Base-by-base conservation (phyloP, 2,113 vertebrate species). In the Lophius piscatorius region DNA sequence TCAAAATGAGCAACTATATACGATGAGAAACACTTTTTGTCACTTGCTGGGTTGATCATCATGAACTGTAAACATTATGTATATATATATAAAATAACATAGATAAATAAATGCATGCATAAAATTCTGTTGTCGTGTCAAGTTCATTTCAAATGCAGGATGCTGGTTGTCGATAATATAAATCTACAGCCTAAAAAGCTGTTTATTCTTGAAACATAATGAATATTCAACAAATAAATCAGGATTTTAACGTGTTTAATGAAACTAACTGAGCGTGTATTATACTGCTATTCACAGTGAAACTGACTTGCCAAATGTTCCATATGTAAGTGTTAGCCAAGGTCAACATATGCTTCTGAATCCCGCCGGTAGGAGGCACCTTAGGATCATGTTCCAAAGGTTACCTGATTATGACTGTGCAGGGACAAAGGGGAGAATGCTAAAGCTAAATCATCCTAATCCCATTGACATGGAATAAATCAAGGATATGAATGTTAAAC, bases 91-190 rank as follows among this genome's bases (percentile, higher is more conserved):
- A 39, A 26, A 48, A 7, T 18, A 50, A 21, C 4, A 13, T 69
- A 69, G 23, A 36, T 66, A 44, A 79, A 74, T 80, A 68, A 74
- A 80, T 61, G 40, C 40, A 80, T 83, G 58, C 45, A 74, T 77
- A 12, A 59, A 69, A 61, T 63, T 26, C 1, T 40, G 16, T 44
- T 49, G 62, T 23, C 47, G 16, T 18, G 34, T 10, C 23, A 40
- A 28, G 1, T 64, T 61, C 0, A 47, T 73, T 51, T 52, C 17
- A 44, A 24, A 38, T 14, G n/a, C 7, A 23, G 12, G 3, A 29
- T 51, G 2, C 6, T 22, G 16, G 36, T 1, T 6, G 2, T 9
- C n/a, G 14, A 2, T 22, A 29, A 2, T 33, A 24, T 13, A 17
- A 7, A 58, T 3, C 3, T 34, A 8, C 16, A 23, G 17, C 14